phyloP scores from a whole-genome alignment of 2,888 invertebrate species.

The Lucinisca nassula region DNA sequence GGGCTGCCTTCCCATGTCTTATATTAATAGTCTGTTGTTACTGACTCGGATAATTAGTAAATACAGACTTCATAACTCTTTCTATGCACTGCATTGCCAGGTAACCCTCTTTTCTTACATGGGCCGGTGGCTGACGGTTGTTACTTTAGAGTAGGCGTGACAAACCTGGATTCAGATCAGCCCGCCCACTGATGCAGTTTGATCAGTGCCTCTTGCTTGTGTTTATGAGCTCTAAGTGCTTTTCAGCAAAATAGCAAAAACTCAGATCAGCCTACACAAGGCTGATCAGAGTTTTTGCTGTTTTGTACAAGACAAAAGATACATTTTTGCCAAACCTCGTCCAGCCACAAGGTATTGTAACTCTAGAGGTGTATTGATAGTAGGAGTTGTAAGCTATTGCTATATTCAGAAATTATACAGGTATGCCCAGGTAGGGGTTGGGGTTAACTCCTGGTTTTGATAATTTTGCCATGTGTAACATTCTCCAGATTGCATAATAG shows the following conservation, averaged over 20 bases:
- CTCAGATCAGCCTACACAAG: too few species aligned
- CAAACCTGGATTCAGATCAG: too few species aligned
- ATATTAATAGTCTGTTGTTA: slow-evolving; percentile 6
- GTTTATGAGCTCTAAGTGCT: too few species aligned
- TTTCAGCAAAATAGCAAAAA: too few species aligned
- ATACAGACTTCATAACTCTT: slow-evolving; percentile 2
- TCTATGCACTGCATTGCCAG: background rate
- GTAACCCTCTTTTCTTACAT: background rate
- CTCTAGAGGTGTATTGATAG: background rate
- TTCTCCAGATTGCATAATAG: slow-evolving; percentile 6
- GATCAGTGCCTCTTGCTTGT: too few species aligned
- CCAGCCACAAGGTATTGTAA: background rate
- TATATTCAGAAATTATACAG: slow-evolving; percentile 23
- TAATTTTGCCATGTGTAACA: slow-evolving; percentile 9
- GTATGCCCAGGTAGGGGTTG: slow-evolving; percentile 21
- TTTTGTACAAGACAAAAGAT: too few species aligned
- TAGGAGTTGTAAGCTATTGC: slow-evolving; percentile 18
- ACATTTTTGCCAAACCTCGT: background rate
- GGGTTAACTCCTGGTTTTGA: background rate
- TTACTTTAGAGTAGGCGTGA: too few species aligned
- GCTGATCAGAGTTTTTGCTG: too few species aligned
- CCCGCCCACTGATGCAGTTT: too few species aligned
- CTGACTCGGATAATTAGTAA: background rate
- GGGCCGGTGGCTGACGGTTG: too few species aligned
- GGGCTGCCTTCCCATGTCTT: background rate